phyloP scores from a whole-genome alignment of 2,113 vertebrate genomes.

The Eurypyga helias region DNA sequence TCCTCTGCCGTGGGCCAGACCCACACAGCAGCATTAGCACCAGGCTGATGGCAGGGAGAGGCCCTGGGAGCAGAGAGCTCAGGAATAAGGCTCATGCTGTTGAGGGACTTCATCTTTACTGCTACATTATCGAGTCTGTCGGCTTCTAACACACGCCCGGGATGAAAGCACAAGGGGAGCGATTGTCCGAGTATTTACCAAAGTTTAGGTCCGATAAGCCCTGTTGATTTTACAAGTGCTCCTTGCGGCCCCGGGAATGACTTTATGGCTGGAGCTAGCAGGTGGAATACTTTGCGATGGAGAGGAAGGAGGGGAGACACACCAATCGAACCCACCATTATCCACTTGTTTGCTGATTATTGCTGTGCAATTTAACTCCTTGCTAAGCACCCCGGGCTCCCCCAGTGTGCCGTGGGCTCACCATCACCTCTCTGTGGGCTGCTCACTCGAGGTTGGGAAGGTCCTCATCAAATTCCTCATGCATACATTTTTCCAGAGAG shows the following conservation, averaged over 20 bases:
- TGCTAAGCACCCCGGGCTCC: not conserved
- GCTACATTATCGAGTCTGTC: not conserved
- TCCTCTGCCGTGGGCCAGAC: not conserved
- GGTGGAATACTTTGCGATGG: not conserved
- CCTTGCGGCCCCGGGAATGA: conserved; percentile 13
- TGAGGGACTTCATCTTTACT: not conserved
- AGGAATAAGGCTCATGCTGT: not conserved
- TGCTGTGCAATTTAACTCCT: not conserved
- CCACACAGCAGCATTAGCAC: not conserved
- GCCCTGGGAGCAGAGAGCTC: not conserved
- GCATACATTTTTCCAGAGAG: not conserved
- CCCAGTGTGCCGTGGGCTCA: not conserved
- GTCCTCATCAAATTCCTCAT: accelerated
- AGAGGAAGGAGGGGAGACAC: conserved; percentile 11
- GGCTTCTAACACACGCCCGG: conserved; percentile 8
- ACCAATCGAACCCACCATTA: not conserved
- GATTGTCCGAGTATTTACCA: conserved; percentile 56
- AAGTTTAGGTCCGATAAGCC: conserved; percentile 61
- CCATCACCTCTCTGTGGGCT: not conserved
- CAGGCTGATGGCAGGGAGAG: not conserved
- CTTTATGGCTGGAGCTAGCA: conserved; percentile 21
- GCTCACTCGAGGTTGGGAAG: not conserved
- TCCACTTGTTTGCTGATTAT: not conserved
- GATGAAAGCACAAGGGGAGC: conserved; percentile 41
- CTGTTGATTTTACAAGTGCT: conserved; percentile 61